Conservation (phyloP, 2,797 vertebrate genomes). For the Trachurus trachurus region DNA sequence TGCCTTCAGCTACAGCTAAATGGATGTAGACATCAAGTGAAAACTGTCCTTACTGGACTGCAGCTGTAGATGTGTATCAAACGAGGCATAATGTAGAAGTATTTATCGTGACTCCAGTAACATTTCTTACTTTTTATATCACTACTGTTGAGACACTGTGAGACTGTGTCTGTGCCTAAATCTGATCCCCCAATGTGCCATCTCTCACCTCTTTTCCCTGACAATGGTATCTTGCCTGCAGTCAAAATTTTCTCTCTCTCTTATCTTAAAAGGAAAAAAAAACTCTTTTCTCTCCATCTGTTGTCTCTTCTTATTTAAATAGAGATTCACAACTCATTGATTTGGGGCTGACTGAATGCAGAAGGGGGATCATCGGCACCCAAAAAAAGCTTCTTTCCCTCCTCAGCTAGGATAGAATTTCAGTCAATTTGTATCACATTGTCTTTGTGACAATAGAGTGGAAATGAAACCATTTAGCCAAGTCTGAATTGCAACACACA, state of each 20-base stretch:
- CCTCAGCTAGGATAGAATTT: slow-evolving; percentile 42
- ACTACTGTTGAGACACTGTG: slow-evolving; percentile 3
- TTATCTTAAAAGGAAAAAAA: slow-evolving; percentile 16
- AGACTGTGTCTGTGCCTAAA: slow-evolving; percentile 28
- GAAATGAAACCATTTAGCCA: slow-evolving; percentile 53
- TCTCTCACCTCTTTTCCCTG: slow-evolving; percentile 1
- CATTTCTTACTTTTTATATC: background rate
- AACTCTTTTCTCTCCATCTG: background rate
- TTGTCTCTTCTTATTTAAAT: slow-evolving; percentile 38
- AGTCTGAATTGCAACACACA: slow-evolving; percentile 50
- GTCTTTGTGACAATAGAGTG: slow-evolving; percentile 24
- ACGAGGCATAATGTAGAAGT: background rate
- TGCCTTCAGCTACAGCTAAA: background rate
- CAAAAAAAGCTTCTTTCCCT: slow-evolving; percentile 22
- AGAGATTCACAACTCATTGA: slow-evolving; percentile 13
- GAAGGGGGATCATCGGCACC: slow-evolving; percentile 18
- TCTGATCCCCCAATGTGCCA: slow-evolving; percentile 4
- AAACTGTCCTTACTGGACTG: slow-evolving; percentile 3
- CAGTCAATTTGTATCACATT: slow-evolving; percentile 52
- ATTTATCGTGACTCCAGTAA: background rate
- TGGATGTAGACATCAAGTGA: slow-evolving; percentile 24
- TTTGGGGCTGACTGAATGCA: slow-evolving; percentile 26
- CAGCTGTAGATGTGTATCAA: background rate
- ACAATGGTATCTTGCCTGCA: slow-evolving; percentile 27
- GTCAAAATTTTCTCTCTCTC: slow-evolving; percentile 48